A percentile compares a stretch with the other conserved stretches of the same genome.
Evolutionary conservation across 2,888 invertebrate species (phyloP).

Genomic region (Nemurella pictetii): DNA sequence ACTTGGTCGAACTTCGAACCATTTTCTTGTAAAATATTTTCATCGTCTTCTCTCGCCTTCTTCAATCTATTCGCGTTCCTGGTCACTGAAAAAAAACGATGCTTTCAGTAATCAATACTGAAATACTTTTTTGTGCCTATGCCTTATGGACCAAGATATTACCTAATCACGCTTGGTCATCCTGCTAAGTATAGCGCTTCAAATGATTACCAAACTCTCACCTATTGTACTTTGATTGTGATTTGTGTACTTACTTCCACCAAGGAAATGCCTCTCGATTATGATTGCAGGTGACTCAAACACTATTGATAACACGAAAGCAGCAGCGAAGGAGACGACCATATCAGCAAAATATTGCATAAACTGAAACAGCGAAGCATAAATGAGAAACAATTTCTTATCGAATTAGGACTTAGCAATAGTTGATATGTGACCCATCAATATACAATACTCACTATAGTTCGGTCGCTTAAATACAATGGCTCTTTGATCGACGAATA

Average conservation of each 20-base stretch:
- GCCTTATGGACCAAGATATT: too few species aligned
- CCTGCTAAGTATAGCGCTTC: too few species aligned
- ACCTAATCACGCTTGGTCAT: too few species aligned
- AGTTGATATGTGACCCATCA: background rate
- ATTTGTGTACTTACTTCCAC: background rate
- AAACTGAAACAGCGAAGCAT: background rate
- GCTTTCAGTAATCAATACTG: too few species aligned
- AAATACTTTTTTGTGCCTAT: too few species aligned
- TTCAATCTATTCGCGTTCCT: background rate
- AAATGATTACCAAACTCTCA: too few species aligned
- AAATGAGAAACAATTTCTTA: background rate
- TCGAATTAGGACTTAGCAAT: background rate
- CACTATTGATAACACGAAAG: background rate
- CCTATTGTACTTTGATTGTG: too few species aligned
- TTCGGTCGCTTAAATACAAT: background rate
- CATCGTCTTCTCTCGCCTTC: background rate
- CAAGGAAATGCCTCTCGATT: conserved; percentile 5
- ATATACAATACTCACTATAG: conserved; percentile 5
- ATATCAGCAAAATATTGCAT: background rate
- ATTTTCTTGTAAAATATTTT: background rate
- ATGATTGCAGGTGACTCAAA: conserved; percentile 17
- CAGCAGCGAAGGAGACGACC: background rate
- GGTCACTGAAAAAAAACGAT: background rate
- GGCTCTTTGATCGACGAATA: background rate
- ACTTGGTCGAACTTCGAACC: too few species aligned